These are phyloP conservation scores for Oxyruncus cristatus DNA, from an alignment of 2,113 vertebrate genomes.

Conservation along the genomic window DNA sequence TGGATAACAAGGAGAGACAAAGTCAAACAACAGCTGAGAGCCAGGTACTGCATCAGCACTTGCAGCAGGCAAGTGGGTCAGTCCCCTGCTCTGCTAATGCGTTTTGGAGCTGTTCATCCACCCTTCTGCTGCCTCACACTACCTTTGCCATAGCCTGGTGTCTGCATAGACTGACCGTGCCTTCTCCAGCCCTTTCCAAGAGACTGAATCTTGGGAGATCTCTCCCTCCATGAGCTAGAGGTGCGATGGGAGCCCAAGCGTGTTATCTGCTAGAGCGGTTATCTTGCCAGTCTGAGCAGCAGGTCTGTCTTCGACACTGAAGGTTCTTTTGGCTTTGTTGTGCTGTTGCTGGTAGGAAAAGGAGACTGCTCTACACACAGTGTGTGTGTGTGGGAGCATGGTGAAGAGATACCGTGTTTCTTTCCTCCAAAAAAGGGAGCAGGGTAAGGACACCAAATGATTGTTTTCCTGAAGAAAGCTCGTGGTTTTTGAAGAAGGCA, in stretches of 20 bases:
- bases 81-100: background rate
- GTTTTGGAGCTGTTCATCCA: background rate
- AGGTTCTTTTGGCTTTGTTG: background rate
- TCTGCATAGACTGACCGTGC: background rate
- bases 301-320: background rate
- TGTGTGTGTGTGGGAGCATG: background rate
- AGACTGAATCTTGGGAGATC: background rate
- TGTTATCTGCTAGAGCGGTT: background rate
- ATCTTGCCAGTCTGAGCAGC: background rate
- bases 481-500: background rate
- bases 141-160: background rate
- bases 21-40: background rate
- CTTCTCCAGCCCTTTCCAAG: background rate
- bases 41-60: conserved; percentile 61
- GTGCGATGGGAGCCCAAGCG: background rate
- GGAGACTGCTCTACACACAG: background rate
- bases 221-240: background rate
- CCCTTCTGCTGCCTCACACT: background rate
- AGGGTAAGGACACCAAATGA: background rate
- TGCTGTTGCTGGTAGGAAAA: background rate
- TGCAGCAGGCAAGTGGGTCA: background rate
- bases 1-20: conserved; percentile 81
- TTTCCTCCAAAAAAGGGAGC: background rate
- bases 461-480: background rate
- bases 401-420: background rate